A percentile compares a stretch with the other conserved stretches of the same genome.
phyloP scores from a whole-genome alignment of 2,888 invertebrate species.

The Plagiodera versicolora region DNA sequence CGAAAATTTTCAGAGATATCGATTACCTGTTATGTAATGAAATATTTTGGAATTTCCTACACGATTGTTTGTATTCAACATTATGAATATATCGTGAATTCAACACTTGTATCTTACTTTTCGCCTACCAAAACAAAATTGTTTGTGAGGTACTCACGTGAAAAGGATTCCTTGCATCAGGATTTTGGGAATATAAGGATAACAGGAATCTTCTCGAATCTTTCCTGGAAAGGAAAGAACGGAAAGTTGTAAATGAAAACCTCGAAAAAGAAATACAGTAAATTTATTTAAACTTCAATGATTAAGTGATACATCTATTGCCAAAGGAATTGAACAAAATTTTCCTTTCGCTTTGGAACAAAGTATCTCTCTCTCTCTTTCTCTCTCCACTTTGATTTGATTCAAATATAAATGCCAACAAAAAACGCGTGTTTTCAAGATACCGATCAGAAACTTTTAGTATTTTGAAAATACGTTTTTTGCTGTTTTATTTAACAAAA shows the following conservation, averaged over 20 bases:
- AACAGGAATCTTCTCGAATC: background rate
- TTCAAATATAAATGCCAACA: slow-evolving; percentile 6
- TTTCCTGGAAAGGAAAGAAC: background rate
- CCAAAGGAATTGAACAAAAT: slow-evolving; percentile 24
- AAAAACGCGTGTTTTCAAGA: background rate
- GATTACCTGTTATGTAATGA: too few species aligned
- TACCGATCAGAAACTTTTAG: background rate
- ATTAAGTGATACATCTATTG: slow-evolving; percentile 30
- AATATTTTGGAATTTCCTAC: background rate
- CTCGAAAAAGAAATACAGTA: slow-evolving; percentile 2
- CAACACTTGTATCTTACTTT: background rate
- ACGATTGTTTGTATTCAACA: background rate
- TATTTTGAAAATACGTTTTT: slow-evolving; percentile 16
- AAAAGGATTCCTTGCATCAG: background rate
- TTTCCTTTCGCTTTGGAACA: slow-evolving; percentile 23
- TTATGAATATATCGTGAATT: background rate
- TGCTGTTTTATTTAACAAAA: slow-evolving; percentile 22
- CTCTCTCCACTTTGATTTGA: slow-evolving; percentile 16
- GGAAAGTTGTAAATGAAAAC: background rate
- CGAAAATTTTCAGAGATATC: too few species aligned
- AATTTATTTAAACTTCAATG: slow-evolving; percentile 27
- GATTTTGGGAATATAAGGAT: background rate
- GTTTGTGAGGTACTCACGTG: background rate
- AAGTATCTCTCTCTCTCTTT: slow-evolving; percentile 14
- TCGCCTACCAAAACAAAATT: too few species aligned